These are phyloP conservation scores for Nomada flava DNA, from an alignment of 2,888 invertebrate genomes.

Conservation along the genomic window DNA sequence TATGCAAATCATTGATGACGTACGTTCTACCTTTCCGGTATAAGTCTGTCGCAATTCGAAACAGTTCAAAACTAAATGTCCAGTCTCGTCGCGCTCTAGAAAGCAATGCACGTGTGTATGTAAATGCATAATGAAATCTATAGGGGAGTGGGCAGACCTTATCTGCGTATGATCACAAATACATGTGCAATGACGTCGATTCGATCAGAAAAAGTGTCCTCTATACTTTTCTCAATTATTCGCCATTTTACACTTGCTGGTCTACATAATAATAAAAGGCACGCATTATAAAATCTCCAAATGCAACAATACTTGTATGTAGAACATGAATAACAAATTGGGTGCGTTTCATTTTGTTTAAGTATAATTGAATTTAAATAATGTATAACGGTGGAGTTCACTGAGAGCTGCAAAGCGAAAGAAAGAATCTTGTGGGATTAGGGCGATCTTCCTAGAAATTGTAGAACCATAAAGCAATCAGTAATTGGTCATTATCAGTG, in stretches of 20 bases:
- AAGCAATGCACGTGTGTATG: constrained; percentile 44
- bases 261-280: background rate
- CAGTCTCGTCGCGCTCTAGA: constrained; percentile 76
- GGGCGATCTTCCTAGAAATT: too few relatives aligned
- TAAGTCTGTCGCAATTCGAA: constrained; percentile 52
- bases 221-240: background rate
- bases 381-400: background rate
- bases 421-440: too few relatives aligned
- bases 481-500: too few relatives aligned
- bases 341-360: too few relatives aligned
- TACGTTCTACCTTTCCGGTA: constrained; percentile 41
- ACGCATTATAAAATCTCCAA: background rate
- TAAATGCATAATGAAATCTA: constrained; percentile 33
- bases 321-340: too few relatives aligned
- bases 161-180: constrained; percentile 7
- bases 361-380: background rate
- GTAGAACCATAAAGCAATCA: too few relatives aligned
- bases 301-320: too few relatives aligned
- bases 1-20: constrained; percentile 49
- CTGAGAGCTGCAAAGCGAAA: too few relatives aligned
- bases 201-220: background rate
- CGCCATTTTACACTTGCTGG: constrained; percentile 16
- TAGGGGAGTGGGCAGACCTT: background rate
- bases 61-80: constrained; percentile 67
- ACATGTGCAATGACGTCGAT: background rate